Evolutionary conservation across 2,888 invertebrate genomes (phyloP).

Genomic region (Actias luna): DNA sequence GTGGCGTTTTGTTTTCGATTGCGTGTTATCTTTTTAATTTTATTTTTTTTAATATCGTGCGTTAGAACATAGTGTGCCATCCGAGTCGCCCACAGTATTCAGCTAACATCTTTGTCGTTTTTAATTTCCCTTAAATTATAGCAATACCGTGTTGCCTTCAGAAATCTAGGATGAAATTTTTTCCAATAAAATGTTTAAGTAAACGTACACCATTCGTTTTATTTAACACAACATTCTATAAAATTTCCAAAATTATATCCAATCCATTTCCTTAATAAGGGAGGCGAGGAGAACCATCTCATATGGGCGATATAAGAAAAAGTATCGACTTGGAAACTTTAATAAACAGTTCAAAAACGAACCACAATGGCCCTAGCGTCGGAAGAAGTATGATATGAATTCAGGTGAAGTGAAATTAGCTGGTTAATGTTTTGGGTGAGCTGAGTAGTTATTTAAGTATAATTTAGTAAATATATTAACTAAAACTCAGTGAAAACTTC

Average conservation of each 20-base stretch:
- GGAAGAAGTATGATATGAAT: no score
- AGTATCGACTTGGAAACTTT: no score
- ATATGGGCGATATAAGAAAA: no score
- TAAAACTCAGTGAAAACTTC: no score
- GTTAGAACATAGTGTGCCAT: slow-evolving; percentile 66
- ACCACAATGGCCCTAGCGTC: no score
- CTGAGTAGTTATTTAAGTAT: no score
- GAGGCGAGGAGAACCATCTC: no score
- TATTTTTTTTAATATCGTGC: slow-evolving; percentile 48
- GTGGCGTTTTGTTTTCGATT: slow-evolving; percentile 63
- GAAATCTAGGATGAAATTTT: slow-evolving; percentile 75
- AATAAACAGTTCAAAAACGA: no score
- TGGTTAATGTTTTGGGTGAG: no score
- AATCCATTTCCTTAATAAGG: no score
- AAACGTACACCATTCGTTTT: slow-evolving; percentile 36
- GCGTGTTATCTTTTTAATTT: slow-evolving; percentile 52
- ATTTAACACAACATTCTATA: not conserved
- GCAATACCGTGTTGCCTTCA: slow-evolving; percentile 82
- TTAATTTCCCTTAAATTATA: slow-evolving; percentile 63
- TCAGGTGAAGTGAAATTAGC: no score
- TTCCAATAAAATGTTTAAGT: slow-evolving; percentile 81
- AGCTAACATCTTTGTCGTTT: slow-evolving; percentile 52
- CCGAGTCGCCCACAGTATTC: slow-evolving; percentile 39
- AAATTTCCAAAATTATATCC: not conserved
- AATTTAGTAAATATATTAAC: no score